These are phyloP conservation scores for Gobio occitaniae DNA, from an alignment of 2,797 vertebrate species.

Conservation along the genomic window DNA sequence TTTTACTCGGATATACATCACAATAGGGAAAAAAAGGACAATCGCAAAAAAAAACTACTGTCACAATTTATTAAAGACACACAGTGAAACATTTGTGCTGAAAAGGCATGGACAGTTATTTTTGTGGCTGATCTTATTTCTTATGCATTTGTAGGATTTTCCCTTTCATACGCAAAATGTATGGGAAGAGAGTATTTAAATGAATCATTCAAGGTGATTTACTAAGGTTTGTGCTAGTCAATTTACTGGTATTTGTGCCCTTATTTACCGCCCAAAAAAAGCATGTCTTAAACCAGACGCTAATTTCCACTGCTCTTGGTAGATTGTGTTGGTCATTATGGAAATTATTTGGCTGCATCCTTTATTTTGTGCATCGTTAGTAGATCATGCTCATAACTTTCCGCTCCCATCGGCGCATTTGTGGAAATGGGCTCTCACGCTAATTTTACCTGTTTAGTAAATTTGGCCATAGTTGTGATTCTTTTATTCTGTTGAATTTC, in stretches of 20 bases:
- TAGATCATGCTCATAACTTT: no score
- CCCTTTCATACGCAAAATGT: not conserved
- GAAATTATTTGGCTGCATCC: no score
- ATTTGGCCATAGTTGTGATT: not conserved
- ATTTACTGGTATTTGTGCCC: not conserved
- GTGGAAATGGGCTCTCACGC: no score
- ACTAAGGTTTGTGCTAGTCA: not conserved
- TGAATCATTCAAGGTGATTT: not conserved
- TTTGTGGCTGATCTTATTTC: not conserved
- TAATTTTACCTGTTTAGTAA: no score
- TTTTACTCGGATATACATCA: no score
- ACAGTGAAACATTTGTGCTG: not conserved
- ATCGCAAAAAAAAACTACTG: not conserved
- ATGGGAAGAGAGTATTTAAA: not conserved
- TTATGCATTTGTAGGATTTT: not conserved
- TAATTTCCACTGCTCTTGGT: no score
- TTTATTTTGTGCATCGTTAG: no score
- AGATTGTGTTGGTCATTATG: no score
- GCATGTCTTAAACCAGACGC: no score
- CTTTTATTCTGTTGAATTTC: no score
- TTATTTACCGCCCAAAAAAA: not conserved
- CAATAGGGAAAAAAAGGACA: no score
- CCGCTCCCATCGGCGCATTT: no score
- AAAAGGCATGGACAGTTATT: not conserved
- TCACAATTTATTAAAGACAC: not conserved